Percentiles rank a stretch among this genome's conserved stretches.
phyloP scores from a whole-genome alignment of 2,797 vertebrate genomes.

The Poecilia wingei region DNA sequence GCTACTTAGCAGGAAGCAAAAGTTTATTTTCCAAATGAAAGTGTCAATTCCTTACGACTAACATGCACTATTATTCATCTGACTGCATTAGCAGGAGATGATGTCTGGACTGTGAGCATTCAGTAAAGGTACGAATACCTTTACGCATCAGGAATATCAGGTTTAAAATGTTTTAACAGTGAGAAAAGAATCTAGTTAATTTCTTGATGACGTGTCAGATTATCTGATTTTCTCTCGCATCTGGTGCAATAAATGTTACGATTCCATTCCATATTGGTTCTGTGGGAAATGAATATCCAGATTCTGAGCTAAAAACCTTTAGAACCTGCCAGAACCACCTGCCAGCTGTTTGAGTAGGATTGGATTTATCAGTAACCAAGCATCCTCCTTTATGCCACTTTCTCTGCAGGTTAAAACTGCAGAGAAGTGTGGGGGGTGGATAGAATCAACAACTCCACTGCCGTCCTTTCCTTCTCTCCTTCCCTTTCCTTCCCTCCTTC shows the following conservation, averaged over 20 bases:
- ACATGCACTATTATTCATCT: neutral
- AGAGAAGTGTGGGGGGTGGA: neutral
- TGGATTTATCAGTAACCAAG: neutral
- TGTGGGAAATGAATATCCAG: neutral
- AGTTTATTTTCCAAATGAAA: neutral
- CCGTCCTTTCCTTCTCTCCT: neutral
- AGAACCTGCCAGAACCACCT: neutral
- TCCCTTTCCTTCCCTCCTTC: neutral
- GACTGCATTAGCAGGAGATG: neutral
- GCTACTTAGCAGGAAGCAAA: neutral
- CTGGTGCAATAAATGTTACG: neutral
- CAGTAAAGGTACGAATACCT: neutral
- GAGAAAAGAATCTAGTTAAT: neutral
- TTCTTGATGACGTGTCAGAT: neutral
- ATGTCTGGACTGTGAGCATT: neutral
- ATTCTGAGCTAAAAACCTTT: neutral
- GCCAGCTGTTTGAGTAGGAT: neutral
- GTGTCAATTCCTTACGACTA: neutral
- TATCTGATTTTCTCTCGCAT: neutral
- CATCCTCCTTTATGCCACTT: too few relatives aligned
- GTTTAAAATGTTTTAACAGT: too few relatives aligned
- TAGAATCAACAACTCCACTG: neutral
- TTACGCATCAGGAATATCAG: neutral
- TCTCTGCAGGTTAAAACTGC: neutral
- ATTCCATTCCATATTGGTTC: neutral